These are phyloP conservation scores for Aplysina aerophoba DNA, from an alignment of 37 sponge, comb jelly and placozoan genomes.

Conservation along the genomic window DNA sequence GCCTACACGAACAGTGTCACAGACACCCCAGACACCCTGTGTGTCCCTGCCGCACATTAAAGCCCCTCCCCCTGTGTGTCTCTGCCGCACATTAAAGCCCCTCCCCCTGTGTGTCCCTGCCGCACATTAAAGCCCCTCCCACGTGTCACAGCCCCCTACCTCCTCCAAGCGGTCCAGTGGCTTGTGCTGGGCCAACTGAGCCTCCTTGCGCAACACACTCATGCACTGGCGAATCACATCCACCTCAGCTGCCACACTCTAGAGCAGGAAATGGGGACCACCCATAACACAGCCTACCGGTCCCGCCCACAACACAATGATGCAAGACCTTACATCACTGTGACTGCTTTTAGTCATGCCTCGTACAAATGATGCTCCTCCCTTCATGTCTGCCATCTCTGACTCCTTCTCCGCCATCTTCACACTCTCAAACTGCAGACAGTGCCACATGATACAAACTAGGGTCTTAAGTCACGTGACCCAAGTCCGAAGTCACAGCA, in stretches of 20 bases:
- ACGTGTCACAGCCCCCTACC: conserved; percentile 9
- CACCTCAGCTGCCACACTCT: not conserved
- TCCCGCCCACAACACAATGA: too few relatives aligned
- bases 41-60: too few relatives aligned
- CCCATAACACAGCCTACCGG: too few relatives aligned
- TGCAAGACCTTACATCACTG: too few relatives aligned
- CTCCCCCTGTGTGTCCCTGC: too few relatives aligned
- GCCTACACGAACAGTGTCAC: not conserved
- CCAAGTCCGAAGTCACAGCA: not conserved
- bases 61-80: too few relatives aligned
- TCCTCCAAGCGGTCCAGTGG: conserved; percentile 26
- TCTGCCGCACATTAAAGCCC: too few relatives aligned
- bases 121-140: too few relatives aligned
- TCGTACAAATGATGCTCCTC: not conserved
- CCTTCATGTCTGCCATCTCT: conserved; percentile 7
- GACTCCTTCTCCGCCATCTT: not conserved
- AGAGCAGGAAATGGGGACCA: too few relatives aligned
- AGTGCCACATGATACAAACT: not conserved
- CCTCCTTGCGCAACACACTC: not conserved
- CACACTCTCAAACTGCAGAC: not conserved
- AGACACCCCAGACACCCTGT: not conserved
- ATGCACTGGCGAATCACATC: conserved; percentile 7
- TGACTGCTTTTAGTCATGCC: too few relatives aligned
- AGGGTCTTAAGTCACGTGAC: not conserved
- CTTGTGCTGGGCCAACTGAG: not conserved